These are phyloP conservation scores for Cyprinodon diabolis DNA, from an alignment of 2,797 vertebrate genomes.

Conservation along the genomic window DNA sequence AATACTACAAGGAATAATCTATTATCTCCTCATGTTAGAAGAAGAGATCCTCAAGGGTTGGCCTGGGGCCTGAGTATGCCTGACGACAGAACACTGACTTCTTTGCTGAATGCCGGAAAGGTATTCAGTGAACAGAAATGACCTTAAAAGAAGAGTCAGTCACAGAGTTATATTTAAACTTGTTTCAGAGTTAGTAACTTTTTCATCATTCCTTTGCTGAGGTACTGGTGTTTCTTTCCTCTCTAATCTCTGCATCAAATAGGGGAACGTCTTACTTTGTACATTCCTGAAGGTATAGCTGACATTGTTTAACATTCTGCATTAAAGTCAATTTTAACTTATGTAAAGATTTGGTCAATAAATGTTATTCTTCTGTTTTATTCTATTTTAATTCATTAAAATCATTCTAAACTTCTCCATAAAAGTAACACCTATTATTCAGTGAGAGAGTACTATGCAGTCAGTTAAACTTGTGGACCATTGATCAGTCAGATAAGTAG, in stretches of 20 bases:
- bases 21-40: conserved; percentile 72
- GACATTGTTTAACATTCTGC: background rate
- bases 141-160: conserved; percentile 28
- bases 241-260: background rate
- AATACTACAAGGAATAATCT: conserved; percentile 63
- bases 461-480: too few species aligned
- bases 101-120: conserved; percentile 45
- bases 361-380: background rate
- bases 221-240: background rate
- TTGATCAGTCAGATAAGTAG: too few species aligned
- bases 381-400: background rate
- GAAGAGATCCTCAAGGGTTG: conserved; percentile 74
- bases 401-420: background rate
- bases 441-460: too few species aligned
- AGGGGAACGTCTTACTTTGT: background rate
- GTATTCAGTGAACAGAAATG: conserved; percentile 53
- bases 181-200: conserved; percentile 7
- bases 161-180: conserved; percentile 18
- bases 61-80: conserved; percentile 67
- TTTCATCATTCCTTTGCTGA: background rate
- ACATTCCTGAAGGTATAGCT: background rate
- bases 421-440: too few species aligned
- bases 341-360: background rate
- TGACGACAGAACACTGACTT: conserved; percentile 57
- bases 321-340: background rate